These are phyloP conservation scores for Hypothenemus hampei DNA, from an alignment of 1,140 invertebrate species.

Conservation along the genomic window DNA sequence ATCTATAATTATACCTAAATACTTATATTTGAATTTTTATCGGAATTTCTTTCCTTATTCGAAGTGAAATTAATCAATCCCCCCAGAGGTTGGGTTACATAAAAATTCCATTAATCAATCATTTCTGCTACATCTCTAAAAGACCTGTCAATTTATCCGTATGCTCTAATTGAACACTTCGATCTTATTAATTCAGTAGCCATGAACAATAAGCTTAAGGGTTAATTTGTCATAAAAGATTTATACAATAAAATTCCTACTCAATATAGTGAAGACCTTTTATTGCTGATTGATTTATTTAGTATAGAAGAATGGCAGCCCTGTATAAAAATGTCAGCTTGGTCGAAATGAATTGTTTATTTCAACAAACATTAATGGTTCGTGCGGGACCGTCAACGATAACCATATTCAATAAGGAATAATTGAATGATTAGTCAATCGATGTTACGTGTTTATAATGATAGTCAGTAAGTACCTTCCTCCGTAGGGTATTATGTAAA, in stretches of 20 bases:
- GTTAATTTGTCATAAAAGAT: not conserved
- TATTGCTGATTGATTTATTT: too few species aligned
- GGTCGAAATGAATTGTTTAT: too few species aligned
- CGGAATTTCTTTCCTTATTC: not conserved
- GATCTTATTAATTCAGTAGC: not conserved
- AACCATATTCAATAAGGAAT: too few species aligned
- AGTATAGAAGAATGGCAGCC: too few species aligned
- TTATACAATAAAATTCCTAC: too few species aligned
- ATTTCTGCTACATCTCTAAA: not conserved
- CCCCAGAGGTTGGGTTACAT: not conserved
- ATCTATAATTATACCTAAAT: too few species aligned
- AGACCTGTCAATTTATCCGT: not conserved
- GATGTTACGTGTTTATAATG: constrained; percentile 39
- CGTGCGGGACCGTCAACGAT: not conserved
- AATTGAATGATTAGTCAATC: constrained; percentile 23
- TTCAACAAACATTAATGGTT: not conserved
- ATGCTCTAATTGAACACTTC: not conserved
- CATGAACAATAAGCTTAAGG: not conserved
- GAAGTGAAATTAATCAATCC: not conserved
- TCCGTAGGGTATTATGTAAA: constrained; percentile 41
- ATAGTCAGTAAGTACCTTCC: constrained; percentile 40
- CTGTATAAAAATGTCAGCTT: too few species aligned
- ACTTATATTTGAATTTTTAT: too few species aligned
- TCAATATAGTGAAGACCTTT: too few species aligned
- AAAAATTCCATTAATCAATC: constrained; percentile 1